Conservation (phyloP, 1,140 invertebrate genomes). For the Drosophila bipectinata region DNA sequence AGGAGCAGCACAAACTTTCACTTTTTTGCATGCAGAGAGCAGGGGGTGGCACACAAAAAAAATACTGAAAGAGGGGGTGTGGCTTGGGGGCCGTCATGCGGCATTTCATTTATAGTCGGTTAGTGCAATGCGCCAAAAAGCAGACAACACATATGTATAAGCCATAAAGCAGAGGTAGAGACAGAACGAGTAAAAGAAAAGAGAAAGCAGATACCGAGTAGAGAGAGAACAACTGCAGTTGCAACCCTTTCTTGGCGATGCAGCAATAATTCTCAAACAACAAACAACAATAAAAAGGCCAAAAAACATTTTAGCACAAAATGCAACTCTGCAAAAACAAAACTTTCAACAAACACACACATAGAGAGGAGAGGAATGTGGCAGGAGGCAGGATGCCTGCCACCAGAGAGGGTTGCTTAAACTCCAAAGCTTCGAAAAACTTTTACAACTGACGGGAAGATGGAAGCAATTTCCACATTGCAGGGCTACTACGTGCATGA, state of each 20-base stretch:
- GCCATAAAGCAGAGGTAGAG: constrained; percentile 21
- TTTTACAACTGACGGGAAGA: constrained; percentile 51
- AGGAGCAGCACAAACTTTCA: constrained; percentile 75
- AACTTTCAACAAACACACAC: constrained; percentile 11
- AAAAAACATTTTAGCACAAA: constrained; percentile 8
- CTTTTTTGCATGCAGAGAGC: constrained; percentile 64
- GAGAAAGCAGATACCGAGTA: background rate
- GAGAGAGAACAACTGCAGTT: constrained; percentile 48
- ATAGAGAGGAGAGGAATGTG: background rate
- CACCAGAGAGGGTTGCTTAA: constrained; percentile 44
- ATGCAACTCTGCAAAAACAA: constrained; percentile 49
- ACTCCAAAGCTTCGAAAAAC: constrained; percentile 70
- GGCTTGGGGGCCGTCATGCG: constrained; percentile 60
- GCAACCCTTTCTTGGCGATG: constrained; percentile 42
- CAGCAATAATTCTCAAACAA: constrained; percentile 43
- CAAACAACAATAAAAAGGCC: constrained; percentile 3
- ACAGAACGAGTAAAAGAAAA: background rate
- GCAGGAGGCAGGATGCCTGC: background rate
- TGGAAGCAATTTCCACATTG: constrained; percentile 51
- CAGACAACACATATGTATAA: constrained; percentile 59
- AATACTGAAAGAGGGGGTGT: background rate
- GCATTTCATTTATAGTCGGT: constrained; percentile 65
- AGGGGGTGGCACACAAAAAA: background rate
- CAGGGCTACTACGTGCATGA: constrained; percentile 64
- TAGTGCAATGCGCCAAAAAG: constrained; percentile 80